Percentiles rank a stretch among this genome's conserved stretches.
These are phyloP conservation scores for Oryctolagus cuniculus DNA, from an alignment of 2,113 vertebrate genomes.

Conservation along the genomic window DNA sequence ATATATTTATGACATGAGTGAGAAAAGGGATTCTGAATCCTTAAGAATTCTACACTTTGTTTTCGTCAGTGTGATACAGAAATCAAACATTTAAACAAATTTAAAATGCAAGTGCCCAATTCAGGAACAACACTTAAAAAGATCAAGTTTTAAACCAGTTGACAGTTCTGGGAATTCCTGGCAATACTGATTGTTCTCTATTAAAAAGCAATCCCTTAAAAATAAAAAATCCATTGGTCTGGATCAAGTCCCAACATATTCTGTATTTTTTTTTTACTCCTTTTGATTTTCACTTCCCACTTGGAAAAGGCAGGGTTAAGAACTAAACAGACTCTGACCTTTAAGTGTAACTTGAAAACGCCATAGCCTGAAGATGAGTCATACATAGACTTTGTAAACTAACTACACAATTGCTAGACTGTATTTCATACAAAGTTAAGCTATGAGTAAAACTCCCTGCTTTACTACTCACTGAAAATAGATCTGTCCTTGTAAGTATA, in stretches of 20 bases:
- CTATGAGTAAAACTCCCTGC: background rate
- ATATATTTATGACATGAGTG: background rate
- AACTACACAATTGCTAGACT: slow-evolving; percentile 74
- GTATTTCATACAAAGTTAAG: slow-evolving; percentile 69
- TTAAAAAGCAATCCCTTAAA: slow-evolving; percentile 53
- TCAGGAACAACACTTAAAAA: background rate
- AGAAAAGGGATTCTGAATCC: background rate
- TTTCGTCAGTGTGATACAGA: slow-evolving; percentile 23
- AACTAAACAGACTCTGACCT: slow-evolving; percentile 78
- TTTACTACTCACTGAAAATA: slow-evolving; percentile 40
- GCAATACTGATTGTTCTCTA: slow-evolving; percentile 40
- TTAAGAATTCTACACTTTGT: slow-evolving; percentile 35
- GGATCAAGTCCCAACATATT: slow-evolving; percentile 66
- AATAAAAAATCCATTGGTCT: slow-evolving; percentile 21
- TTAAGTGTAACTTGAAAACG: slow-evolving; percentile 73
- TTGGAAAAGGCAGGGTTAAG: slow-evolving; percentile 77
- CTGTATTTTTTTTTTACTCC: slow-evolving; percentile 40
- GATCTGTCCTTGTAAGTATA: background rate
- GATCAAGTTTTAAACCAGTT: slow-evolving; percentile 17
- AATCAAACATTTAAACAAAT: slow-evolving; percentile 61
- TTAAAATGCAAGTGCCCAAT: slow-evolving; percentile 48
- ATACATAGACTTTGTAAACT: slow-evolving; percentile 64
- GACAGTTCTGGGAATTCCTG: slow-evolving; percentile 49
- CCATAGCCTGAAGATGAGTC: slow-evolving; percentile 75
- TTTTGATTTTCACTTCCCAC: slow-evolving; percentile 67